These are phyloP conservation scores for Lasioglossum morio DNA, from an alignment of 2,888 invertebrate genomes.

Conservation along the genomic window DNA sequence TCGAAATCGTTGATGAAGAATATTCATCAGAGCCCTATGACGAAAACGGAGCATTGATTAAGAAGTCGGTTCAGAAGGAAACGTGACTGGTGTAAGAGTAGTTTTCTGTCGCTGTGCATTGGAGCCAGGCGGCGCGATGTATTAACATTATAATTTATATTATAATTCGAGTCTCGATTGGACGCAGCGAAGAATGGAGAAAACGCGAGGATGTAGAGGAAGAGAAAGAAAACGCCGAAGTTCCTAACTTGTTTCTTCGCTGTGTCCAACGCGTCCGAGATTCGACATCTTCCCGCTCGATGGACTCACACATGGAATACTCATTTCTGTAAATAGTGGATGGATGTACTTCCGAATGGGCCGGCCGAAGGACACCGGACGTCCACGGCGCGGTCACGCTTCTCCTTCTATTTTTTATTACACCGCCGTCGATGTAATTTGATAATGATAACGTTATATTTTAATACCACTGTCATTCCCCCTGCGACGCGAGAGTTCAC, in stretches of 20 bases:
- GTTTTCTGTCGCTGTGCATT: background rate
- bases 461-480: constrained; percentile 62
- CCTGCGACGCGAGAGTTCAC: constrained; percentile 24
- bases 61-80: background rate
- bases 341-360: constrained; percentile 62
- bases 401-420: constrained; percentile 71
- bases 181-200: constrained; percentile 2
- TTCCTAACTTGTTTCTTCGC: constrained; percentile 41
- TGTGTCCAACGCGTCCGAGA: constrained; percentile 19
- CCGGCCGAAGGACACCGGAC: constrained; percentile 27
- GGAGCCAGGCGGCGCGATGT: background rate
- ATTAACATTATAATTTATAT: constrained; percentile 9
- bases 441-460: constrained; percentile 70
- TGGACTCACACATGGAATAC: constrained; percentile 20
- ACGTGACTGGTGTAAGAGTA: background rate
- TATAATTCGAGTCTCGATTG: constrained; percentile 5
- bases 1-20: background rate
- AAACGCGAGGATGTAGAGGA: constrained; percentile 36
- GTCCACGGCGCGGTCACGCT: constrained; percentile 42
- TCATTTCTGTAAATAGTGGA: constrained; percentile 60
- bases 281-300: constrained; percentile 13
- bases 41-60: background rate
- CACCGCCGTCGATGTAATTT: constrained; percentile 69
- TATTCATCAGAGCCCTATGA: background rate
- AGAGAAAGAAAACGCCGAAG: constrained; percentile 58